Evolutionary conservation across 2,888 invertebrate genomes (phyloP).

Genomic region (Schizaphis graminum): DNA sequence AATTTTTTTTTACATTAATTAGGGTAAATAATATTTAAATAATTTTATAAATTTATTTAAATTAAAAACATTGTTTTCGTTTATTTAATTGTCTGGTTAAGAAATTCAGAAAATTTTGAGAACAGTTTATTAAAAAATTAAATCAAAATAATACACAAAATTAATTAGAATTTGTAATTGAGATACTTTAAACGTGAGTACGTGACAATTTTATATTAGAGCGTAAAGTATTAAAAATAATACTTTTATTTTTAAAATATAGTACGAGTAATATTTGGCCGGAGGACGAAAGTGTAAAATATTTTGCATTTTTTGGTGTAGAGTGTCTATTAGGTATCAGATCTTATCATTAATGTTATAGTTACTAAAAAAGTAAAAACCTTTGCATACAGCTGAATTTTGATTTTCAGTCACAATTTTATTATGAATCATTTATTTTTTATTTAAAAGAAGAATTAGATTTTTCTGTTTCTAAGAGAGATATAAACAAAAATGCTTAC

Average conservation of each 20-base stretch:
- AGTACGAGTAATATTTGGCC: neutral
- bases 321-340: neutral
- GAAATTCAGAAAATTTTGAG: neutral
- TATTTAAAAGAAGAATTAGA: neutral
- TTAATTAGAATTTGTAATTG: neutral
- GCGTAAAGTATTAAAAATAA: neutral
- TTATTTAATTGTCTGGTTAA: neutral
- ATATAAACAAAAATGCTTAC: neutral
- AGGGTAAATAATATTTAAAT: neutral
- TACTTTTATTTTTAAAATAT: neutral
- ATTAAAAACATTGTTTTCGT: neutral
- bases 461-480: neutral
- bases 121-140: neutral
- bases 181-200: neutral
- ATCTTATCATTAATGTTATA: neutral
- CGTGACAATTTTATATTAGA: neutral
- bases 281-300: neutral
- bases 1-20: neutral
- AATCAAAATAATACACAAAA: neutral
- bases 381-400: neutral
- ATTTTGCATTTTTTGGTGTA: neutral
- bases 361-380: neutral
- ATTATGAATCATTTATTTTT: neutral
- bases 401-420: neutral
- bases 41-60: neutral